Evolutionary conservation across 64 coral and sea anemone genomes (phyloP).

Genomic region (Astreopora myriophthalma): DNA sequence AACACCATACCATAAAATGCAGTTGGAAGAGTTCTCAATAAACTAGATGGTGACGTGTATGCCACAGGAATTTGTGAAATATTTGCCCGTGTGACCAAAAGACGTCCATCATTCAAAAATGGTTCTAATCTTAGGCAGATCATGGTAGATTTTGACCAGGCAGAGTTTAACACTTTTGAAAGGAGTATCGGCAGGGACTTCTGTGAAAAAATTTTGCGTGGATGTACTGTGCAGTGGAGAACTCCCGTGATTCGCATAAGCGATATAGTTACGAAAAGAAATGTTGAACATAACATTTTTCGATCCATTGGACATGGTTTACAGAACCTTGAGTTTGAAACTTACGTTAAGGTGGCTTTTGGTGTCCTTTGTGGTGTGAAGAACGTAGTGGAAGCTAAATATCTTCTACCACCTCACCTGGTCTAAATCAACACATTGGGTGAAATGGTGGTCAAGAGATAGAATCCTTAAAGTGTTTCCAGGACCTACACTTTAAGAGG

Average conservation of each 20-base stretch:
- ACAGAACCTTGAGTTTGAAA: background rate
- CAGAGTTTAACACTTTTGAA: background rate
- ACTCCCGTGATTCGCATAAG: constrained; percentile 13
- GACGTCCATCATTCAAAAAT: background rate
- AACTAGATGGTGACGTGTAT: too few relatives aligned
- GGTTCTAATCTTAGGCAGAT: background rate
- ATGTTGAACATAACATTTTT: constrained; percentile 30
- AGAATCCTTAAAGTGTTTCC: constrained; percentile 30
- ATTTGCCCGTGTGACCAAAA: background rate
- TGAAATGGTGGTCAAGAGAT: constrained; percentile 39
- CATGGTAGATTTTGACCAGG: constrained; percentile 56
- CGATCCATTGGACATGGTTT: background rate
- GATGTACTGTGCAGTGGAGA: constrained; percentile 46
- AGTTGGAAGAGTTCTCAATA: too few relatives aligned
- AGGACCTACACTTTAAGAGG: constrained; percentile 28
- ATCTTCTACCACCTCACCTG: background rate
- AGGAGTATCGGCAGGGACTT: background rate
- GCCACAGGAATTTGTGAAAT: too few relatives aligned
- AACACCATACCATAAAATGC: background rate
- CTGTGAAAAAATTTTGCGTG: constrained; percentile 20
- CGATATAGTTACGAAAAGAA: constrained; percentile 4
- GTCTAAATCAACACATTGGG: constrained; percentile 11
- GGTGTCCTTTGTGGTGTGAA: constrained; percentile 25
- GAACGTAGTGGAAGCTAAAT: background rate
- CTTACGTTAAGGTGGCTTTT: constrained; percentile 14